Evolutionary conservation across 53 echinoderm and acorn worm species (phyloP).

Genomic region (Paelopatides confundens): DNA sequence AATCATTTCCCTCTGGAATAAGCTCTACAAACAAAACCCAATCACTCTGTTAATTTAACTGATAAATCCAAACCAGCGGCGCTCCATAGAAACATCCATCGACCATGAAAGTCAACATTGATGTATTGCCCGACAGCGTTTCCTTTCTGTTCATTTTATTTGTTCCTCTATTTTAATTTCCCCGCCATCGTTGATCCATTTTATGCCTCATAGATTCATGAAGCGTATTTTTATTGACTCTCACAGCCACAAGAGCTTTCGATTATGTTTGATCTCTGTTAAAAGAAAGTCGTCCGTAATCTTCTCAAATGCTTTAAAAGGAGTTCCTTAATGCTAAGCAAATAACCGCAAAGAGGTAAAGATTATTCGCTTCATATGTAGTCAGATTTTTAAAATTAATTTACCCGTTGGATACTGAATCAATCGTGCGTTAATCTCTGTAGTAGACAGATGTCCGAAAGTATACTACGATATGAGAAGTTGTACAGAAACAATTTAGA

Average conservation of each 20-base stretch:
- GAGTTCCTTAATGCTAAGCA: constrained; percentile 5
- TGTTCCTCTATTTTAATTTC: neutral
- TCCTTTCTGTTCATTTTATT: neutral
- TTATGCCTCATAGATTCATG: neutral
- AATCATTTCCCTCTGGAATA: neutral
- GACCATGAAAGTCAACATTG: neutral
- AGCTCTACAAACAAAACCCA: neutral
- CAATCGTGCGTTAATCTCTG: neutral
- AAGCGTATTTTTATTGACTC: neutral
- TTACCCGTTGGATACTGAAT: neutral
- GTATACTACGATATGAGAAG: neutral
- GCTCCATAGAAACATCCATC: neutral
- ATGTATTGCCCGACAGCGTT: neutral
- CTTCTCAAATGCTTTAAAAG: constrained; percentile 19
- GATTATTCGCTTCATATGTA: neutral
- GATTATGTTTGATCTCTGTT: constrained; percentile 26
- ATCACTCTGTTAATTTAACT: neutral
- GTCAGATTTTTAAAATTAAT: neutral
- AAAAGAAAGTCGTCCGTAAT: neutral
- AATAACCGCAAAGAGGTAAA: constrained; percentile 28
- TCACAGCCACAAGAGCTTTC: neutral
- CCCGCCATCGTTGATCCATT: constrained; percentile 1
- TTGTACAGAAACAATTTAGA: no score
- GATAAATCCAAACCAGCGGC: neutral
- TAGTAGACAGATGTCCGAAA: neutral